phyloP scores from a whole-genome alignment of 2,888 invertebrate genomes.

The Catonia carolina region DNA sequence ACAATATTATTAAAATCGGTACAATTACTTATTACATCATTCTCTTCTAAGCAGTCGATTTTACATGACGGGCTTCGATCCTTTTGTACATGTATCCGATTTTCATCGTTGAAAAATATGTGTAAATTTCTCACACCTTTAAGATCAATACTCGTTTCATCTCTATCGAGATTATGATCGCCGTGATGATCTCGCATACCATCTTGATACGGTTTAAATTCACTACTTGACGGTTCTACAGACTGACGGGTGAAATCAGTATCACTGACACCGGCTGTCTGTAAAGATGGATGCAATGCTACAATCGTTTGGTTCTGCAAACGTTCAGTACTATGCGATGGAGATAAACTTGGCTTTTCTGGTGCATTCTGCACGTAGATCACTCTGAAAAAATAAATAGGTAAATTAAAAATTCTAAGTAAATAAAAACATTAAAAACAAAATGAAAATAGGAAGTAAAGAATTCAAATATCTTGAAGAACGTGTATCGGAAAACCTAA shows the following conservation, averaged over 20 bases:
- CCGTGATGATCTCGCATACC: neutral
- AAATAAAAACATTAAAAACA: too few relatives aligned
- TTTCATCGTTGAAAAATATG: slow-evolving; percentile 38
- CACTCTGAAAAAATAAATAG: slow-evolving; percentile 58
- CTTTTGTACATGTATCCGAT: slow-evolving; percentile 35
- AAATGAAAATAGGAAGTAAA: too few relatives aligned
- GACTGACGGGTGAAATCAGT: too few relatives aligned
- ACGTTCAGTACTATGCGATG: neutral
- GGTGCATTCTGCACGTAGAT: slow-evolving; percentile 89
- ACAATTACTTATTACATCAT: slow-evolving; percentile 26
- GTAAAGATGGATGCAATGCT: too few relatives aligned
- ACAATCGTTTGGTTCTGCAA: too few relatives aligned
- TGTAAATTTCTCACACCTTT: slow-evolving; percentile 37
- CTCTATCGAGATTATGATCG: slow-evolving; percentile 22
- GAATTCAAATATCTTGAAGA: too few relatives aligned
- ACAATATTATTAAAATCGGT: slow-evolving; percentile 5
- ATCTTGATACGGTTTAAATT: slow-evolving; percentile 27
- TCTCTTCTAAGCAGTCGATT: slow-evolving; percentile 26
- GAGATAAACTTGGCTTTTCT: slow-evolving; percentile 50
- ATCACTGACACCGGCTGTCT: too few relatives aligned
- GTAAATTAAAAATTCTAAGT: too few relatives aligned
- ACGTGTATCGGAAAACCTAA: too few relatives aligned
- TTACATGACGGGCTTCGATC: slow-evolving; percentile 26
- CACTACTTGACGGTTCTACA: slow-evolving; percentile 3
- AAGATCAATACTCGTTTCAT: slow-evolving; percentile 36